Evolutionary conservation across 1,140 invertebrate genomes (phyloP), one percentile per base, ranked within the genome.

Genomic region (Drosophila melanica): DNA sequence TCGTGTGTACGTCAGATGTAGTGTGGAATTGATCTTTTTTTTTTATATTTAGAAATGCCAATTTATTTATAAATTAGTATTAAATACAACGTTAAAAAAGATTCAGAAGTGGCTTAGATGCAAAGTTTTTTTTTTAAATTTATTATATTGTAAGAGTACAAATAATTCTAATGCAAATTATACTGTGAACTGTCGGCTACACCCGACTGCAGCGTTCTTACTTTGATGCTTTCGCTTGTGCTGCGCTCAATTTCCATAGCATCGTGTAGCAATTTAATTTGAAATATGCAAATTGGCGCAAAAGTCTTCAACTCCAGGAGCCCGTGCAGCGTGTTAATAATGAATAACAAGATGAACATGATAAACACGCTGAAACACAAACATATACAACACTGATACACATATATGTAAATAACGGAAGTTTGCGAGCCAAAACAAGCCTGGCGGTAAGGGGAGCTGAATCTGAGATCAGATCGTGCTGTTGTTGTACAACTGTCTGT

Each of bases 251-350:
- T 71, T 66, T 71, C 53, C 53, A 66, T 57, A 57, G 50, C 68
- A 71, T 44, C 53, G 55, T 65, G 62, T 58, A 66, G 68, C 53
- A 71, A 71, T 71, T 71, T 71, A 71, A 71, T 71, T 71, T 71
- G 68, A 71, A 71, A 71, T 71, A 71, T 71, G 68, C 68, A 71
- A 71, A 71, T 71, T 71, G 68, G 62, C 62, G 12, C 44, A 57
- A 58, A 66, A 41, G 42, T 53, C 66, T 54, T 54, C 44, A 20
- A 35, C 37, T 30, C 35, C 37, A 14, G 48, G 18, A 30, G 47
- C 23, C 44, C 68, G 62, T 71, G 68, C 68, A 41, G 68, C 53
- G 62, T 66, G 62, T 66, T 65, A 71, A 71, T 71, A 71, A 71
- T 66, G 45, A 66, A 71, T 71, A 71, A 51, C 53, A 71, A 66